phyloP scores from a whole-genome alignment of 2,888 invertebrate species.

The Erebia epiphron region DNA sequence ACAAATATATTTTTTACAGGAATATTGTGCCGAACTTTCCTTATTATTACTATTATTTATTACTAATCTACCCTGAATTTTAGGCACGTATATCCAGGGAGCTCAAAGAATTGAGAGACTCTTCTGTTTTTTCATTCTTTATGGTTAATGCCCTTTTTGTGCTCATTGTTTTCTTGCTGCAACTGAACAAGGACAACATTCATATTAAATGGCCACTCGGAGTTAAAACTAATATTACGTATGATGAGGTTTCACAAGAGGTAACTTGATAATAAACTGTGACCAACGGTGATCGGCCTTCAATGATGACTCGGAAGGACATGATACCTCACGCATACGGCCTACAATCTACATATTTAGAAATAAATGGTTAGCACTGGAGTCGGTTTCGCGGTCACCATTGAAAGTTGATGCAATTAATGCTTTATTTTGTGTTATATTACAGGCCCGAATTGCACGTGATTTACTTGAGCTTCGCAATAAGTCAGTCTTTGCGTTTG shows the following conservation, averaged over 20 bases:
- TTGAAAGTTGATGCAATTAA: conserved; percentile 79
- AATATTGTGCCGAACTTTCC: neutral
- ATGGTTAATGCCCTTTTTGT: conserved; percentile 99
- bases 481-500: conserved; percentile 98
- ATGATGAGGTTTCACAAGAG: conserved; percentile 95
- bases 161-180: conserved; percentile 98
- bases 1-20: conserved; percentile 7
- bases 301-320: conserved; percentile 74
- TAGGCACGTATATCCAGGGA: conserved; percentile 95
- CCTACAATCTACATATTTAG: neutral
- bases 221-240: conserved; percentile 96
- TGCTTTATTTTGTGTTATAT: conserved; percentile 76
- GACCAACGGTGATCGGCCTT: conserved; percentile 68
- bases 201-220: conserved; percentile 98
- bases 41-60: neutral
- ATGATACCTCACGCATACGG: conserved; percentile 24
- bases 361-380: neutral
- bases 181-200: conserved; percentile 98
- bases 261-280: conserved; percentile 86
- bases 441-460: conserved; percentile 93
- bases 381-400: conserved; percentile 76
- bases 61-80: conserved; percentile 76
- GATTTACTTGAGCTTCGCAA: conserved; percentile 97
- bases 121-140: conserved; percentile 97
- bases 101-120: conserved; percentile 96